These are phyloP conservation scores for Stercorarius parasiticus DNA, from an alignment of 2,113 vertebrate genomes.

Conservation along the genomic window DNA sequence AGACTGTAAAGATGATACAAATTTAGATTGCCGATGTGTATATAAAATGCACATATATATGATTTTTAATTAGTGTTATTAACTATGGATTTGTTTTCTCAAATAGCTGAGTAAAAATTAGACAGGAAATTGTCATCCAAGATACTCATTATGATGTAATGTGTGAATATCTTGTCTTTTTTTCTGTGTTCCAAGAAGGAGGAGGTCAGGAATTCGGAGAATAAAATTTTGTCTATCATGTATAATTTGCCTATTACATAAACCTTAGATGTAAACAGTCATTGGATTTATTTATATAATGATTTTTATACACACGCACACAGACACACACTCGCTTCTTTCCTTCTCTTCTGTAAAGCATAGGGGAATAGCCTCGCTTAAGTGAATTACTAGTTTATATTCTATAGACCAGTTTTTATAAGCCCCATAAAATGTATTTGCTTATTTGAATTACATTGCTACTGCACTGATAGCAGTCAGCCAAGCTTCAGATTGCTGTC, in stretches of 20 bases:
- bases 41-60: not conserved
- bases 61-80: not conserved
- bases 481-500: not conserved
- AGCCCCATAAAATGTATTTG: not conserved
- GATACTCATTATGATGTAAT: fast-evolving
- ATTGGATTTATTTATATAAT: not conserved
- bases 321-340: fast-evolving
- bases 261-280: not conserved
- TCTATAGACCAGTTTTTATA: not conserved
- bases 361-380: not conserved
- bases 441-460: not conserved
- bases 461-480: not conserved
- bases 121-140: not conserved
- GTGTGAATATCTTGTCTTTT: not conserved
- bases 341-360: not conserved
- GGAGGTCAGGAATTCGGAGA: not conserved
- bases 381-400: not conserved
- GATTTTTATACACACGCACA: not conserved
- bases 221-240: not conserved
- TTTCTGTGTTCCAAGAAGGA: not conserved
- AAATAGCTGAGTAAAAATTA: not conserved
- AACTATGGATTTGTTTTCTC: not conserved
- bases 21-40: not conserved
- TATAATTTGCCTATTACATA: not conserved
- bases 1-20: not conserved